Base-by-base conservation (phyloP, 2,113 vertebrate species). In the Gobiocypris rarus region DNA sequence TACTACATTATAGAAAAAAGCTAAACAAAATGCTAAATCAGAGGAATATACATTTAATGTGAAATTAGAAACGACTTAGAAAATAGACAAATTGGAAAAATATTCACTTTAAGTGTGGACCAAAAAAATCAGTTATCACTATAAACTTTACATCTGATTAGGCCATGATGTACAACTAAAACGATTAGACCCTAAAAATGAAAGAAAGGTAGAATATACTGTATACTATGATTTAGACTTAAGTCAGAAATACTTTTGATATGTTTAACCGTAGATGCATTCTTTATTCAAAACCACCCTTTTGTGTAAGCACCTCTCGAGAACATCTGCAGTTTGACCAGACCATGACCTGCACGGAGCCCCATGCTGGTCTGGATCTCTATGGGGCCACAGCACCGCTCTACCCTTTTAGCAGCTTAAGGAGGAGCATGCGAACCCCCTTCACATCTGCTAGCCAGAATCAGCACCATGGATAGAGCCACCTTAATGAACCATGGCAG, bases 321-420 rank as follows among this genome's bases (percentile, higher is more conserved):
- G 75, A 83, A 82, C 59, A 70, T 77, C 80, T 76, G 69, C 65
- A 83, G 52, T 70, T 83, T 79, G 85, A 73, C 85, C 85, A 19
- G 65, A 65, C 70, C 50, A 67, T 56, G 83, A 67, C 69, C 61
- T 48, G 45, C 34, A 41, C 84, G 15, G 70, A 83, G 26, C 58
- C 31, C 38, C 84, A 67, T 24, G 67, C 77, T 75, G 71, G 31
- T 77, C 83, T 56, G 74, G 31, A 84, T 63, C 76, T 79, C 76
- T 45, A 54, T 11, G 24, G 41, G 41, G 28, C 74, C 26, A 48
- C 52, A 48, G 74, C 17, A 43, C 8, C 26, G 1, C 83, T 59
- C 31, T 14, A 69, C 19, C n/a, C 34, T 54, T 76, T 45, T 13
- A 50, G 52, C 38, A 50, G 67, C 3, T 81, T 77, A 77, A 77